Base-by-base conservation (phyloP, 1,140 invertebrate genomes). In the Oppia nitens region DNA sequence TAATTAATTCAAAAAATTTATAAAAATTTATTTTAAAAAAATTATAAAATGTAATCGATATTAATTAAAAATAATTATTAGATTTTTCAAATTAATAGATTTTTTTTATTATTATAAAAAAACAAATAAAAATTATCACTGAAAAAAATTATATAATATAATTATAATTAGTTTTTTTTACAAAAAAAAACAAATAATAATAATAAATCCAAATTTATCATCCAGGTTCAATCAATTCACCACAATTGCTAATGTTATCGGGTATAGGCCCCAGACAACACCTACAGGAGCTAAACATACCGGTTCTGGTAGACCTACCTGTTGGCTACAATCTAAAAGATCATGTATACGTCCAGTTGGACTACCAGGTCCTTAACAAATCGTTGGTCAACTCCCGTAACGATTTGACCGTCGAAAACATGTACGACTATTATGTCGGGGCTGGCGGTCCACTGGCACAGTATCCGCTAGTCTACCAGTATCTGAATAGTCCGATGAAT, bases 201-300 rank as follows among this genome's bases (percentile, higher is more conserved):
- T n/a, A n/a, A 21, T 84, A 90, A 49, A 63, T 91, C 2, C 86
- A n/a, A n/a, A n/a, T 40, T 17, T 40, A 40, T 9, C 32, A 9
- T 40, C 0, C 91, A 92, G 88, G 88, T 0, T 79, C 87, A 0
- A 78, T 91, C 14, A 81, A 83, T 29, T 81, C 81, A 1, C 51
- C 64, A 1, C 51, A 66, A 29, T 26, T 72, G 9, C 60, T 72
- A 12, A 68, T 72, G 66, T 50, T 74, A 1, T 73, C 71, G 51
- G 71, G 71, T 25, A 63, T 73, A 23, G 72, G 71, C 24, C 70
- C 71, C 9, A 63, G 29, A 12, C 58, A 64, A 11, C 71, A 72
- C 59, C 51, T 72, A n/a, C 23, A 58, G 50, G 48, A 65, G 21
- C 47, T 52, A 12, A 21, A 25, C 48, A 60, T 62, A 6, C 2